Conservation (phyloP, 2,797 vertebrate genomes). For the Poecile montanus region DNA sequence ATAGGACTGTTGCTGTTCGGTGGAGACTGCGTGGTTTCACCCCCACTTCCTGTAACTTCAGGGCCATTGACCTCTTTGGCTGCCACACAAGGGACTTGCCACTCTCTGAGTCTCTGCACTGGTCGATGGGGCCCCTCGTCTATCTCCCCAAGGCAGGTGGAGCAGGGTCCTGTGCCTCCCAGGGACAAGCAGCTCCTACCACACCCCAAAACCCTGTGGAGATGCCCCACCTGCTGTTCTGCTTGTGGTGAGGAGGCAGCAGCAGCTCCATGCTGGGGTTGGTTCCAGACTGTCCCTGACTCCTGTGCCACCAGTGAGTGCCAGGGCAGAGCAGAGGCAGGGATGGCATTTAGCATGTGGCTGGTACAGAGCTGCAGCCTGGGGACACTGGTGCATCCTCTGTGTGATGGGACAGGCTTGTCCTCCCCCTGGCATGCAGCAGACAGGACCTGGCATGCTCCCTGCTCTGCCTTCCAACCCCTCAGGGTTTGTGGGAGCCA, state of each 20-base stretch:
- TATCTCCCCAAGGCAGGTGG: background rate
- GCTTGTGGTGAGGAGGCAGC: background rate
- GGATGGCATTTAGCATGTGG: background rate
- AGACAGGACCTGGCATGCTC: background rate
- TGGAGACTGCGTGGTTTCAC: accelerated
- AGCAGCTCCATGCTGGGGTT: background rate
- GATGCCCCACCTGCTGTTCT: background rate
- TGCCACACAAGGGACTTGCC: background rate
- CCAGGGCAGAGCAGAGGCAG: background rate
- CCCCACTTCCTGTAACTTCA: background rate
- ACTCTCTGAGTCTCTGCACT: background rate
- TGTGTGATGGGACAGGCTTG: accelerated
- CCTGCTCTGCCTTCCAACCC: background rate
- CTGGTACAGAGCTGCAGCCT: background rate
- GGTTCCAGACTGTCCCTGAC: background rate
- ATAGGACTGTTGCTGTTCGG: accelerated
- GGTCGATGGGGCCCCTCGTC: accelerated
- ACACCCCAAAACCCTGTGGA: background rate
- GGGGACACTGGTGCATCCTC: background rate
- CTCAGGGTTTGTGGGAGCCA: background rate
- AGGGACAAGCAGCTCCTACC: accelerated
- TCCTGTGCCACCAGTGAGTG: background rate
- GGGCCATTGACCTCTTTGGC: background rate
- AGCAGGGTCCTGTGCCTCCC: background rate
- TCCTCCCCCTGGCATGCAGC: accelerated